Evolutionary conservation across 2,113 vertebrate species (phyloP).

Genomic region (Raphicerus campestris): DNA sequence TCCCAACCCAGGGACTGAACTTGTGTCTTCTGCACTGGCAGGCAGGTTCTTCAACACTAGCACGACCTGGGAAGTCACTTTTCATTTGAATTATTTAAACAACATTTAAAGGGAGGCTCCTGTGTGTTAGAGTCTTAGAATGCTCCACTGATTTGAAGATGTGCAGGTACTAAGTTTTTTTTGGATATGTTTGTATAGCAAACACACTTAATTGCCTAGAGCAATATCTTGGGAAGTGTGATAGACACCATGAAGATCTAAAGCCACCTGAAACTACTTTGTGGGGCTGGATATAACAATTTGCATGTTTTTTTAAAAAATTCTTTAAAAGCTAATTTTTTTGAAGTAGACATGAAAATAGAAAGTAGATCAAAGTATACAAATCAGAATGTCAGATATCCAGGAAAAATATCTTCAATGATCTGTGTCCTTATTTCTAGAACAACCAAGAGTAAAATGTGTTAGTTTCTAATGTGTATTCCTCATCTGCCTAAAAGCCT

Average conservation of each 20-base stretch:
- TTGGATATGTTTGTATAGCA: neutral
- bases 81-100: neutral
- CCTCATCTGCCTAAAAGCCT: neutral
- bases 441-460: neutral
- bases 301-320: neutral
- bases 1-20: neutral
- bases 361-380: neutral
- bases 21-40: neutral
- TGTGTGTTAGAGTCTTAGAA: neutral
- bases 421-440: neutral
- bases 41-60: neutral
- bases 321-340: neutral
- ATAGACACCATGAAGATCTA: neutral
- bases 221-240: neutral
- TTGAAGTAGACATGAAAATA: neutral
- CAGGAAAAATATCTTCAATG: neutral
- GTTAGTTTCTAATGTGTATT: neutral
- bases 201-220: neutral
- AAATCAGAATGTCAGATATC: neutral
- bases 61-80: rapidly evolving
- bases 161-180: neutral
- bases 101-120: neutral
- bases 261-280: neutral
- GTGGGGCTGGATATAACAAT: neutral
- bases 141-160: neutral